Evolutionary conservation across 1,140 invertebrate genomes (phyloP), one percentile per base, ranked within the genome.

Genomic region (Drosophila lacteicornis): DNA sequence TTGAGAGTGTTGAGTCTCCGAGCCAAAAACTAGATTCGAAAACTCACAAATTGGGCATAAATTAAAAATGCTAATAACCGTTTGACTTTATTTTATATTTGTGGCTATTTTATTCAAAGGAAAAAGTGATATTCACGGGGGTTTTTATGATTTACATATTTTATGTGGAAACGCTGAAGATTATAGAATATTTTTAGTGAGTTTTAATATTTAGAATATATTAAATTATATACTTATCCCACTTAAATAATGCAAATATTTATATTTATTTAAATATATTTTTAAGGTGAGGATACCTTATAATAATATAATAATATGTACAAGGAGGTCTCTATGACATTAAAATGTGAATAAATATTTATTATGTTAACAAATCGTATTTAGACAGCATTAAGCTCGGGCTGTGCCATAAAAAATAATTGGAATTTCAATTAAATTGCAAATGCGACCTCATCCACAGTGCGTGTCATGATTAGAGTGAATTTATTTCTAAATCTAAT

Each of bases 11-110:
- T 6, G 36, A 47, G 15, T 15, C 36, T 8, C 19, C 12, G 15
- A 59, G 30, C 15, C 47, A 43, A 69, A 61, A 69, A 59, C 75
- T 57, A 59, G 71, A 63, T 75, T 65, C 17, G 70, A 50, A 43
- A 43, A 75, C 12, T 5, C 13, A 36, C 13, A 27, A 36, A 17
- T 27, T 51, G 25, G 33, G 73, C 73, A 57, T 75, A 65, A 75
- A 75, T 75, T 75, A 75, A 49, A 22, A 12, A 56, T 43, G 50
- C 46, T 19, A 19, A 36, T 55, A 38, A 38, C 13, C 33, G 7
- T 22, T 38, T 2, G 50, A 36, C n/a, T 53, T 45, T 45, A 36
- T 61, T 43, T 60, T 19, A 40, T 27, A 40, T 55, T 27, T 56
- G 15, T 40, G 22, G 12, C 1, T 40, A 56, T 27, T 40, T 51